Evolutionary conservation across 2,113 vertebrate genomes (phyloP), one percentile per base, ranked within the genome.

Genomic region (Tragelaphus strepsiceros): DNA sequence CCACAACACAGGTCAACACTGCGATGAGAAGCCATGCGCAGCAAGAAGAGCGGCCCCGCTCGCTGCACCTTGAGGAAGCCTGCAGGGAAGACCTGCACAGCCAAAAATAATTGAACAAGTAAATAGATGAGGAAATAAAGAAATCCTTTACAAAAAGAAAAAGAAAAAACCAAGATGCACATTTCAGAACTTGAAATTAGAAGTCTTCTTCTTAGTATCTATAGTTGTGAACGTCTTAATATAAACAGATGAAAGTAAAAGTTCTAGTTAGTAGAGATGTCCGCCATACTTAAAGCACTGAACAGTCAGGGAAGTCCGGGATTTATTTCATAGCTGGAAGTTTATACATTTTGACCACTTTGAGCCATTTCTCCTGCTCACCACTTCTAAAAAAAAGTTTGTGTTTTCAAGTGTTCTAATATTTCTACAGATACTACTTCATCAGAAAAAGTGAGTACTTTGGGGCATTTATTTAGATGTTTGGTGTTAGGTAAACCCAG

Each of bases 241-340:
- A 71, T 24, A 88, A 91, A 81, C 28, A 91, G 39, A 59, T 86
- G 14, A 93, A 93, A 58, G 82, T 93, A 88, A 88, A 83, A 92
- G 49, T 77, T 96, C 46, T 56, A 56, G 17, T 95, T 35, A 39
- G 53, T 32, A 80, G 58, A 91, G 19, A 77, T 86, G 32, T 43
- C 43, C 43, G 43, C 43, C 43, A 43, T 43, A 6, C 43, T 43
- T 43, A 43, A 43, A 43, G 43, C 43, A 43, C 43, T 43, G 43
- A 43, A 43, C 43, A 43, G 43, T 43, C 43, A 43, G 43, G 43
- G 43, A 43, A 43, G 43, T 43, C 43, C 43, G 6, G 43, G 43
- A 43, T 43, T 43, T 43, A 43, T 43, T 43, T 43, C 43, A 43
- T 43, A 43, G 43, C 43, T 43, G 43, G 43, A 43, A 43, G 43